These are phyloP conservation scores for Microcebus ravelobensis DNA, from an alignment of 2,113 vertebrate species.

Conservation along the genomic window DNA sequence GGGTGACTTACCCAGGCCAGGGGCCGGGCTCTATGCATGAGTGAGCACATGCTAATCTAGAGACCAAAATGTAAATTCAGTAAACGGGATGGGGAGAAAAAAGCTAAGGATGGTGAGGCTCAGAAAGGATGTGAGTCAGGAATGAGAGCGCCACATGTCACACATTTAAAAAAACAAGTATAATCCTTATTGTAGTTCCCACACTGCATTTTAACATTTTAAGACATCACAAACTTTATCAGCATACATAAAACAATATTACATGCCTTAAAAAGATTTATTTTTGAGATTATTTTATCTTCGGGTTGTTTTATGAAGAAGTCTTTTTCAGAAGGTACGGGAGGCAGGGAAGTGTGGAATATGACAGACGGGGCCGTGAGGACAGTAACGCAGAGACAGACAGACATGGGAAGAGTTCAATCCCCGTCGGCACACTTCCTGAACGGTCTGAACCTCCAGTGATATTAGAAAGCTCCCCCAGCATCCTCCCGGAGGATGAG, in stretches of 20 bases:
- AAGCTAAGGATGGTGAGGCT: neutral
- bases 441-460: neutral
- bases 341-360: neutral
- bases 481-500: neutral
- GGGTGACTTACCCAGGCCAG: neutral
- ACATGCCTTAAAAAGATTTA: neutral
- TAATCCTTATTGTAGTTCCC: neutral
- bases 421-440: neutral
- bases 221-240: neutral
- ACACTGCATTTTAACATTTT: neutral
- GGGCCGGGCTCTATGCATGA: neutral
- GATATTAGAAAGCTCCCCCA: neutral
- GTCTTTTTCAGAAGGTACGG: neutral
- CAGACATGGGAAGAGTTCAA: neutral
- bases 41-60: neutral
- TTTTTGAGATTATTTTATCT: neutral
- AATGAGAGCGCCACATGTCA: neutral
- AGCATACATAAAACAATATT: conserved; percentile 5
- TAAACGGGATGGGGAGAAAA: neutral
- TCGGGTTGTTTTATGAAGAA: neutral
- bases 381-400: neutral
- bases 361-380: neutral
- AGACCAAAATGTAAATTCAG: neutral
- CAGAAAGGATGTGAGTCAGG: neutral
- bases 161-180: neutral